A percentile compares a stretch with the other conserved stretches of the same genome.
Conservation (phyloP, 2,797 vertebrate genomes). For the Chelonia mydas region DNA sequence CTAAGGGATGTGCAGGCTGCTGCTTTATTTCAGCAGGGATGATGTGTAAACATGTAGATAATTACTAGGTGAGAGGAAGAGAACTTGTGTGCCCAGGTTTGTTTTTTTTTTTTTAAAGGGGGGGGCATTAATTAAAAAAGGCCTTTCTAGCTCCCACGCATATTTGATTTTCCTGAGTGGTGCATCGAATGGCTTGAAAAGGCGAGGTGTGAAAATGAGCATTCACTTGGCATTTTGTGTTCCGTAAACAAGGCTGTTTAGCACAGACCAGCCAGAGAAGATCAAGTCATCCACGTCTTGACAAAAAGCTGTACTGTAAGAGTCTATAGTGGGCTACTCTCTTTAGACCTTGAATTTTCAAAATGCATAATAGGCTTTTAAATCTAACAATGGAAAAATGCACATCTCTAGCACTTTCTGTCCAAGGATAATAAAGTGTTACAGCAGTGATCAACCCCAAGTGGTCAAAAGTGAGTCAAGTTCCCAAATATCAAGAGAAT, state of each 20-base stretch:
- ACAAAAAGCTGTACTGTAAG: not conserved
- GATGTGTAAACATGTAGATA: not conserved
- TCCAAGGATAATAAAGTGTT: not conserved
- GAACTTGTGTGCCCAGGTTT: not conserved
- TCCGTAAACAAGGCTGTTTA: not conserved
- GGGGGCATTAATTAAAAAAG: not conserved
- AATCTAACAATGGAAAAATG: not conserved
- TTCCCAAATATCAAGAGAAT: rapidly evolving
- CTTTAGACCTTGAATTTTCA: not conserved
- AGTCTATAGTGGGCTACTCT: not conserved
- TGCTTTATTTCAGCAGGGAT: not conserved
- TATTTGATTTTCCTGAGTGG: not conserved
- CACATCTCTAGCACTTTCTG: rapidly evolving
- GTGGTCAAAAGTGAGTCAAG: not conserved
- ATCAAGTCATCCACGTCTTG: not conserved
- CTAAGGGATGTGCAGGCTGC: too few species aligned
- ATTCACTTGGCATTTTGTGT: not conserved
- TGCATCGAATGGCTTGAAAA: not conserved
- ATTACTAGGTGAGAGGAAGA: not conserved
- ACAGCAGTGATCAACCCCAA: not conserved
- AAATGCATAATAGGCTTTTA: not conserved
- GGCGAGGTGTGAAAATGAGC: not conserved
- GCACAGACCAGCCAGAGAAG: not conserved
- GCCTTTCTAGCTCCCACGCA: not conserved
- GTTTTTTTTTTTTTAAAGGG: not conserved